phyloP scores from a whole-genome alignment of 2,797 vertebrate species.

The Sebastes elongatus region DNA sequence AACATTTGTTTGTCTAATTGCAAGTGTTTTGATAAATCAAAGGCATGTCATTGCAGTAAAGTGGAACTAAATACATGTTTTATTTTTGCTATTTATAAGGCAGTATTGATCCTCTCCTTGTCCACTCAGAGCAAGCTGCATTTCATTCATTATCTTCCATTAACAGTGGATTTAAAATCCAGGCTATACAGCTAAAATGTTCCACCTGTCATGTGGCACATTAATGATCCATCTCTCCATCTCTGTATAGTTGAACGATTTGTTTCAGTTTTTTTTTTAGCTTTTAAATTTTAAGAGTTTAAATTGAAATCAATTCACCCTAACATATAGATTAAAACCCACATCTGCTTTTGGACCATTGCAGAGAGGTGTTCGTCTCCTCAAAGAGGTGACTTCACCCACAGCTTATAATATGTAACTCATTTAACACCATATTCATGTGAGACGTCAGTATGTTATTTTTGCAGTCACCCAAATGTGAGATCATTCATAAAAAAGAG shows the following conservation, averaged over 20 bases:
- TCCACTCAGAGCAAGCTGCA: background rate
- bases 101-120: background rate
- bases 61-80: background rate
- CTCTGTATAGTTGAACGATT: background rate
- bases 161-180: background rate
- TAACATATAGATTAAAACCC: background rate
- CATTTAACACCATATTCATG: background rate
- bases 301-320: background rate
- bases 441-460: background rate
- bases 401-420: background rate
- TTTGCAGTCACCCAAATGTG: background rate
- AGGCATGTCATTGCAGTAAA: background rate
- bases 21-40: background rate
- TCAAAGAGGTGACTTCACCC: background rate
- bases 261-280: background rate
- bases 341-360: background rate
- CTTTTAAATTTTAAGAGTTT: background rate
- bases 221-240: background rate
- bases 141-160: constrained; percentile 5
- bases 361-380: background rate
- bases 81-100: constrained; percentile 2
- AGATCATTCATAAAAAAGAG: background rate
- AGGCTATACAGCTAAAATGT: background rate
- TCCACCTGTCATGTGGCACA: background rate
- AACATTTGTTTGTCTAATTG: background rate